Evolutionary conservation across 2,888 invertebrate genomes (phyloP).

Genomic region (Agonopterix subpropinquella): DNA sequence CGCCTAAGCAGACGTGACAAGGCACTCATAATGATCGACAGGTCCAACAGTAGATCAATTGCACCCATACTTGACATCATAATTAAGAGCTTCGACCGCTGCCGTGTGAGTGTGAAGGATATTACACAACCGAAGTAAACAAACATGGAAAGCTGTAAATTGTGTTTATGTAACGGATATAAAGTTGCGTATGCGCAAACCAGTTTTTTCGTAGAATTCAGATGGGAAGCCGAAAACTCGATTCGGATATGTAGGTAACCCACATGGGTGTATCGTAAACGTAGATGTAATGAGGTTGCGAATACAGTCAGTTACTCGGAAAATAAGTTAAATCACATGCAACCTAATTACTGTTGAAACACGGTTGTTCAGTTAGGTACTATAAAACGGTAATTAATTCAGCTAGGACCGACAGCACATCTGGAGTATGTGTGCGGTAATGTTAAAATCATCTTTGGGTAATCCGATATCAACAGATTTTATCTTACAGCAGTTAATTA

Average conservation of each 20-base stretch:
- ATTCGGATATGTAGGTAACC: conserved; percentile 15
- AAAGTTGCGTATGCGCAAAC: conserved; percentile 5
- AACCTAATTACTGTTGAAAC: conserved; percentile 48
- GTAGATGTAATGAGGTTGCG: conserved; percentile 31
- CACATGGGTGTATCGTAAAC: conserved; percentile 8
- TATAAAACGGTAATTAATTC: conserved; percentile 9
- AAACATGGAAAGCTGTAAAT: conserved; percentile 9
- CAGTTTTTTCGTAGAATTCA: conserved; percentile 5
- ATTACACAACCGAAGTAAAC: conserved; percentile 4
- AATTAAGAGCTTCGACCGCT: not conserved
- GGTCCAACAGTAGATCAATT: conserved; percentile 9
- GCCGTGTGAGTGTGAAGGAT: not conserved
- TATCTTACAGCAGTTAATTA: too few species aligned
- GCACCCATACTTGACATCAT: conserved; percentile 1
- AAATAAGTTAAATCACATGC: conserved; percentile 21
- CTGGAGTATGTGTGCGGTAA: conserved; percentile 13
- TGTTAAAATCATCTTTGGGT: conserved; percentile 7
- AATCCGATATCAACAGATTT: conserved; percentile 7
- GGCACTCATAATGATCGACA: conserved; percentile 32
- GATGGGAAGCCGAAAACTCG: conserved; percentile 5
- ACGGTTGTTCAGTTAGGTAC: conserved; percentile 49
- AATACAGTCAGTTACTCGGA: conserved; percentile 44
- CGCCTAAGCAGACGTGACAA: conserved; percentile 43
- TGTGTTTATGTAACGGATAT: conserved; percentile 10
- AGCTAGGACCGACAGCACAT: conserved; percentile 8